Base-by-base conservation (phyloP, 2,797 vertebrate genomes). In the Myotis findleyi region DNA sequence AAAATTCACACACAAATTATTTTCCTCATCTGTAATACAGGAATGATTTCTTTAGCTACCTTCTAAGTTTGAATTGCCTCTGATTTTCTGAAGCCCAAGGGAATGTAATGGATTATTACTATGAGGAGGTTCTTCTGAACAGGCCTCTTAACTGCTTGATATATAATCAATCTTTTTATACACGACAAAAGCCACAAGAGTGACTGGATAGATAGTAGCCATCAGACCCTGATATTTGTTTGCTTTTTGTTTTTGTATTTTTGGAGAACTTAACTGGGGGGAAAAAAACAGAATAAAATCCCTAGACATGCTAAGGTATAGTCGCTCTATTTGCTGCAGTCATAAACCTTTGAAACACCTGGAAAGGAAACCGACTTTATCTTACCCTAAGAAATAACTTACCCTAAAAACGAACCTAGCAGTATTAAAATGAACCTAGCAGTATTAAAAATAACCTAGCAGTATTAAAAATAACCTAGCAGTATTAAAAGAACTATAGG, bases 291-390 rank as follows among this genome's bases (percentile, higher is more conserved):
- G 57, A 93, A 55, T 75, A 97, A 97, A 98, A 95, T 53, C 86
- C 41, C 83, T 94, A 79, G 93, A 88, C 96, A 68, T 93, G 81
- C 86, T 97, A 96, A 96, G 57, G 44, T 87, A 71, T 92, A 95
- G 96, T 95, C 51, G 51, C 51, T 94, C 96, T 91, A 30, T 73
- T 72, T 88, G 57, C 53, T 89, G 94, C 6, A 49, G 25, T 97
- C 95, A 90, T 73, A 96, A 97, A 95, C 85, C 57, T 0, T 95
- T 97, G 92, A 97, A 97, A 97, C 92, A 97, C 64, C 68, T 93
- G 88, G 94, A 97, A 97, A 97, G 93, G 89, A 97, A 98, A 97
- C 66, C 97, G 95, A 95, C 91, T 93, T 97, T 96, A 92, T 96
- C 80, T 97, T 95, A 94, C 87, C 95, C 53, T 96, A 89, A 98